Conservation (phyloP, 2,888 invertebrate species). For the Clitarchus hookeri region DNA sequence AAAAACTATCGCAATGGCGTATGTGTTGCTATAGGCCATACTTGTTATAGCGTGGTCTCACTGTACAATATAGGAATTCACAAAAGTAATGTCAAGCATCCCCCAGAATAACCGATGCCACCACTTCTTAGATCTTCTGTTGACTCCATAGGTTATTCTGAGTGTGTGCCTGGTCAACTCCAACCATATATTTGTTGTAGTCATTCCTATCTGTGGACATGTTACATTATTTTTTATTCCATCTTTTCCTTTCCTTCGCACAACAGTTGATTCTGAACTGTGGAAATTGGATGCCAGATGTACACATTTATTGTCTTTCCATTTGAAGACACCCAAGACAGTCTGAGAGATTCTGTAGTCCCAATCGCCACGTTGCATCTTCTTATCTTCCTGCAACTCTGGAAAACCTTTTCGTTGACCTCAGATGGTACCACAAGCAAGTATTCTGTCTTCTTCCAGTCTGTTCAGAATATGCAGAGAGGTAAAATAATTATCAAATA, state of each 20-base stretch:
- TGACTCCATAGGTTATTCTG: too few relatives aligned
- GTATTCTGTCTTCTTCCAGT: too few relatives aligned
- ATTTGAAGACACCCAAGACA: neutral
- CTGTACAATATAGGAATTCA: too few relatives aligned
- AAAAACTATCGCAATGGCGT: too few relatives aligned
- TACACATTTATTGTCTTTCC: neutral
- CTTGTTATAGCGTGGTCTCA: too few relatives aligned
- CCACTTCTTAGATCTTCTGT: too few relatives aligned
- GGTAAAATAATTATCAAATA: constrained; percentile 42
- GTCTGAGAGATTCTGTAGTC: neutral
- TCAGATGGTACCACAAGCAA: neutral
- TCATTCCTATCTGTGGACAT: neutral
- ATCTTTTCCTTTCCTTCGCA: neutral
- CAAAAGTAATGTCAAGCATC: too few relatives aligned
- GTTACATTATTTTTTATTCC: neutral
- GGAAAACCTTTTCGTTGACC: neutral
- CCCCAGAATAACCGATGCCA: too few relatives aligned
- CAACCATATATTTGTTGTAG: too few relatives aligned
- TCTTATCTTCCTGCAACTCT: neutral
- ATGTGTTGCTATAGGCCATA: too few relatives aligned
- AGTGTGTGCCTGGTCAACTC: too few relatives aligned
- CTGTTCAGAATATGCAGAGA: constrained; percentile 25
- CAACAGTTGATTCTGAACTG: neutral
- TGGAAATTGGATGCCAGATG: neutral
- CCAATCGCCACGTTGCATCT: neutral